phyloP scores from a whole-genome alignment of 2,113 vertebrate species.

The Glaucidium brasilianum region DNA sequence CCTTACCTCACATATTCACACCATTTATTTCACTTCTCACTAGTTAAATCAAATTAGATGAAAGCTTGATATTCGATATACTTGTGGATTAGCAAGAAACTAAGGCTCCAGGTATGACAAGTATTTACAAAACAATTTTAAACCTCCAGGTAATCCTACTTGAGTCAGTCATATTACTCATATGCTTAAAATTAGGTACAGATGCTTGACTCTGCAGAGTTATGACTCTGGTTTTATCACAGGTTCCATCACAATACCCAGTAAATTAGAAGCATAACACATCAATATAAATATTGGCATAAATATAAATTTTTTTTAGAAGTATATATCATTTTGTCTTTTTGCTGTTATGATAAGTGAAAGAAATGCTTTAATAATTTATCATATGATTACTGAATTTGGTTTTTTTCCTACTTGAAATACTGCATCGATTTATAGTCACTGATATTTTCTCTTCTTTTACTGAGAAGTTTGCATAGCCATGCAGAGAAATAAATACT shows the following conservation, averaged over 20 bases:
- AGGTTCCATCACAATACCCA: background rate
- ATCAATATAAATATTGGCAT: background rate
- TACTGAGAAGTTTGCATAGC: background rate
- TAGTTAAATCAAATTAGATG: slow-evolving; percentile 16
- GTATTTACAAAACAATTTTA: background rate
- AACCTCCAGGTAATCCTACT: background rate
- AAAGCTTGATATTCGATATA: background rate
- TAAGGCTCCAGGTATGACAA: background rate
- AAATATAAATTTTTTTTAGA: background rate
- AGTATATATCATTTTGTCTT: background rate
- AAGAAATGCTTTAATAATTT: slow-evolving; percentile 25
- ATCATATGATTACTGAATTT: background rate
- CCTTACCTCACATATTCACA: background rate
- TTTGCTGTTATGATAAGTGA: background rate
- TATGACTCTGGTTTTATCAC: background rate
- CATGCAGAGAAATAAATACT: slow-evolving; percentile 35
- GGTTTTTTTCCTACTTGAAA: background rate
- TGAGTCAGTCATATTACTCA: background rate
- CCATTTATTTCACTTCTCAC: background rate
- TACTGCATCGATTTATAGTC: background rate
- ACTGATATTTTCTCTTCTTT: background rate
- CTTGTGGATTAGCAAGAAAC: background rate
- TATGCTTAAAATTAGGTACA: background rate
- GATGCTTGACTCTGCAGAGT: background rate
- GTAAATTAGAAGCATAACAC: background rate